Evolutionary conservation across 2,888 invertebrate genomes (phyloP).

Genomic region (Glomeris marginata): DNA sequence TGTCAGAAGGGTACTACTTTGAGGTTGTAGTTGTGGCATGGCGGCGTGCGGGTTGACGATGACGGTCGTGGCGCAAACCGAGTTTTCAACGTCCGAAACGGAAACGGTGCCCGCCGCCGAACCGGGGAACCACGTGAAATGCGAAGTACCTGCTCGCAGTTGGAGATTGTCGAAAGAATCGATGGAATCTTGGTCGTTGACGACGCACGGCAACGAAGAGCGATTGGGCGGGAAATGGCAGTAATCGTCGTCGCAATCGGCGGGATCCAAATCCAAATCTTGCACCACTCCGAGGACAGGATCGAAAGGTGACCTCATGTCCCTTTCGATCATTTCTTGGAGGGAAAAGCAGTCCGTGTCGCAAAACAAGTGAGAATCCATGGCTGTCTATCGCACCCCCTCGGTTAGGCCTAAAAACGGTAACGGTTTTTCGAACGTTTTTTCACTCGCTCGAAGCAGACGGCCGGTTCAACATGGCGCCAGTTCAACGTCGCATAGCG

Average conservation of each 20-base stretch:
- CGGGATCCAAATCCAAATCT: conserved; percentile 17
- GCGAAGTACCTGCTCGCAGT: background rate
- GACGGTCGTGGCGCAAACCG: conserved; percentile 46
- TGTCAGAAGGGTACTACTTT: background rate
- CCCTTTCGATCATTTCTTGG: conserved; percentile 80
- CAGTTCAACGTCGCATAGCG: too few species aligned
- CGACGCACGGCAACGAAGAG: background rate
- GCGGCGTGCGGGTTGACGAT: conserved; percentile 85
- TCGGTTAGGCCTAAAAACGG: too few species aligned
- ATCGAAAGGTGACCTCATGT: conserved; percentile 72
- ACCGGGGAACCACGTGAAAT: too few species aligned
- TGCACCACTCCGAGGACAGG: conserved; percentile 48
- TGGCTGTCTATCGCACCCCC: background rate
- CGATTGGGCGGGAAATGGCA: background rate
- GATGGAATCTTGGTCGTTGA: background rate
- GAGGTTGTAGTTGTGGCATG: conserved; percentile 41
- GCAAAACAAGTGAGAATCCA: conserved; percentile 3
- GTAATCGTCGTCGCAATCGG: background rate
- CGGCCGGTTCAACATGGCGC: too few species aligned
- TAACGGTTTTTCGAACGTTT: too few species aligned
- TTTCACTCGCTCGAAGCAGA: too few species aligned
- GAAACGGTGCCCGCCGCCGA: too few species aligned
- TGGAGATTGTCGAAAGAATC: background rate
- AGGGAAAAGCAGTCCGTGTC: conserved; percentile 37
- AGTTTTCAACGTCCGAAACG: too few species aligned